Base-by-base conservation (phyloP, 2,797 vertebrate genomes). In the Denticeps clupeoides region DNA sequence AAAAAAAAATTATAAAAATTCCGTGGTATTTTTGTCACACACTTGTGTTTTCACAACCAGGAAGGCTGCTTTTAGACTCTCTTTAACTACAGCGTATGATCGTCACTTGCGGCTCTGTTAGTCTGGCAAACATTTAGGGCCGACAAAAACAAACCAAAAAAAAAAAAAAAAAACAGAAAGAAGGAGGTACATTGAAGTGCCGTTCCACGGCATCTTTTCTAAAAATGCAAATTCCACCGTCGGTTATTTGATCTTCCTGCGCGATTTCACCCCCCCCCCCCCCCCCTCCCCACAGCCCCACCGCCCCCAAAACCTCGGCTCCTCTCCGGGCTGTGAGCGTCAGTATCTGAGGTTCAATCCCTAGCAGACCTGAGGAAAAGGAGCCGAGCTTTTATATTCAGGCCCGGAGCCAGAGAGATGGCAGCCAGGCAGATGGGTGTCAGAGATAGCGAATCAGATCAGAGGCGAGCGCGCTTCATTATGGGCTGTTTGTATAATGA, bases 361-460 rank as follows among this genome's bases (percentile, higher is more conserved):
- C 62, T 72, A 70, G 76, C 75, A 76, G 72, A 78, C 78, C 77
- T 53, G 72, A 53, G 79, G 76, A 83, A 70, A 80, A 67, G 67
- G 69, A 70, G 27, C n/a, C 42, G 26, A 45, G 64, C 80, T 75
- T 78, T 79, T 81, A 82, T 79, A 83, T 82, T 72, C 78, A 83
- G 76, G 77, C 84, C 75, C 55, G 57, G 59, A 82, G 84, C 80
- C 65, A 73, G 65, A 64, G 63, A 80, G 78, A 79, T 81, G 74
- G 73, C 74, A 22, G 64, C 70, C 77, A 81, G 77, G 81, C 81
- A 84, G 83, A 85, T 87, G 79, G 72, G 82, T 80, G 82, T 84
- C 77, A 83, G 68, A 81, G 84, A 87, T 84, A 87, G 72, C 71
- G 79, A 79, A 84, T 84, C 80, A 76, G 77, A 82, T 85, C 73